Conservation (phyloP, 1,140 invertebrate species). For the Bombus fervidus region DNA sequence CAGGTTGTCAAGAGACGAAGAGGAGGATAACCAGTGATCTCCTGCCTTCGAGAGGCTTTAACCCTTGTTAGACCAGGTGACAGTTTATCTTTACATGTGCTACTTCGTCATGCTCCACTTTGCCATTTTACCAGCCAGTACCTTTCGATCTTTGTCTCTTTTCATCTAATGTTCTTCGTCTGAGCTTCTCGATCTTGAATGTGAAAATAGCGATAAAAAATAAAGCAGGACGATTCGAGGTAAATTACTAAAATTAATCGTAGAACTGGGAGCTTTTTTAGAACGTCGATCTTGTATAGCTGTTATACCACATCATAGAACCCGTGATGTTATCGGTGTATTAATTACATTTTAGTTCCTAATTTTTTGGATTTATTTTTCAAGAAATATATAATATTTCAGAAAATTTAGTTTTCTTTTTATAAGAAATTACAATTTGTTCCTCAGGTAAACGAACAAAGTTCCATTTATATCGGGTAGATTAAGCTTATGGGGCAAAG, state of each 20-base stretch:
- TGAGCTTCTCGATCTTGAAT: neutral
- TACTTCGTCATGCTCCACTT: neutral
- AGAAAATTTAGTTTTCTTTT: neutral
- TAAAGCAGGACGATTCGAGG: no score
- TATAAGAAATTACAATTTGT: neutral
- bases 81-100: neutral
- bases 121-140: neutral
- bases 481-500: no score
- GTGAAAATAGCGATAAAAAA: neutral
- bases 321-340: neutral
- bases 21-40: neutral
- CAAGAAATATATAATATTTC: neutral
- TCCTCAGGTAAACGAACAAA: neutral
- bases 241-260: neutral
- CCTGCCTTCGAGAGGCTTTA: neutral
- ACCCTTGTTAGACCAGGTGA: neutral
- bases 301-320: neutral
- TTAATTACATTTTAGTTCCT: neutral
- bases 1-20: constrained; percentile 46
- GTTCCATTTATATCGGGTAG: neutral
- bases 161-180: neutral
- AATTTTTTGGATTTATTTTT: neutral
- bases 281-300: neutral
- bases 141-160: no score
- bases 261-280: neutral